phyloP scores from a whole-genome alignment of 2,888 invertebrate genomes.

The Dicyrtomina minuta region DNA sequence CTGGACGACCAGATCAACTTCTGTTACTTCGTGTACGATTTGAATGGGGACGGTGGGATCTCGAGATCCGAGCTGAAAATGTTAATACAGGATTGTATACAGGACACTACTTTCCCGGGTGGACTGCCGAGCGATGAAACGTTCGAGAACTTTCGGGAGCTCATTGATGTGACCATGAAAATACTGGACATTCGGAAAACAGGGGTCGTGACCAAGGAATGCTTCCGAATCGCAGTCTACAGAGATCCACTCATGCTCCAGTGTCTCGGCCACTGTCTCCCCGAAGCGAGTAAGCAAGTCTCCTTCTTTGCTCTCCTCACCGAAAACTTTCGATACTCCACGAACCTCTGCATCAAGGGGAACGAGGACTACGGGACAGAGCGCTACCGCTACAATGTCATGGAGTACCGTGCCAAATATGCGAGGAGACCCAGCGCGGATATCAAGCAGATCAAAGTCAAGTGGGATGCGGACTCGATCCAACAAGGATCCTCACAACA shows the following conservation, averaged over 20 bases:
- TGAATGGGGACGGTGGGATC: slow-evolving; percentile 4
- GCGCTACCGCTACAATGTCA: no score
- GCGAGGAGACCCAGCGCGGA: no score
- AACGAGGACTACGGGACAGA: no score
- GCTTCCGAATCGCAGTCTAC: not conserved
- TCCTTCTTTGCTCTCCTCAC: not conserved
- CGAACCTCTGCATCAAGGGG: no score
- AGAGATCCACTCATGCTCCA: slow-evolving; percentile 1
- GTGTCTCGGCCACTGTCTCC: not conserved
- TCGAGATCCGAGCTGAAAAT: not conserved
- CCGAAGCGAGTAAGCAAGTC: not conserved
- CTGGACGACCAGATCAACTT: not conserved
- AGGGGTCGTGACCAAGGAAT: not conserved
- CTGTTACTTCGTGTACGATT: not conserved
- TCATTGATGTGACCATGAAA: not conserved
- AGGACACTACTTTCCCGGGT: not conserved
- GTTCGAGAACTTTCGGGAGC: not conserved
- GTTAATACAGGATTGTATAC: not conserved
- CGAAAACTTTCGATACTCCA: no score
- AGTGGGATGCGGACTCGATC: no score
- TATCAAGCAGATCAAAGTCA: no score
- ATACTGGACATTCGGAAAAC: not conserved
- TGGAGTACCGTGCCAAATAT: no score
- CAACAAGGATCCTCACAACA: no score
- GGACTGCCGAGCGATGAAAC: not conserved